Evolutionary conservation across 2,113 vertebrate species (phyloP).

Genomic region (Chaetura pelagica): DNA sequence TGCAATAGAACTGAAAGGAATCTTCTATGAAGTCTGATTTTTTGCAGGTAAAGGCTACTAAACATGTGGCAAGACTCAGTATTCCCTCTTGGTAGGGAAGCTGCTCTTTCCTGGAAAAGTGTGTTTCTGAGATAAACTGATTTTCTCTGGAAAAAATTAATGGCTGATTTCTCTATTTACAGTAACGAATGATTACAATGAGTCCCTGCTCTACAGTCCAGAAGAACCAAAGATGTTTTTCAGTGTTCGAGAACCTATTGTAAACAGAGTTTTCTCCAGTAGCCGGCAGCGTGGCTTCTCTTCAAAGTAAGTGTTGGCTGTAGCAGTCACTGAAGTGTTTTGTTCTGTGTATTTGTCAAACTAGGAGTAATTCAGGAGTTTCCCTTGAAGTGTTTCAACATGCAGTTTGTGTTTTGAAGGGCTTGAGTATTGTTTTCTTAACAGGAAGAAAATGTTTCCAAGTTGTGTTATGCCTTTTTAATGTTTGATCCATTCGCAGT

Average conservation of each 20-base stretch:
- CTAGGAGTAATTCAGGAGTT: background rate
- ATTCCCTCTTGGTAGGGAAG: background rate
- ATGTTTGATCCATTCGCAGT: background rate
- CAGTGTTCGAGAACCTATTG: constrained; percentile 95
- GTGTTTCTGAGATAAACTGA: background rate
- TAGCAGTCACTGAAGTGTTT: background rate
- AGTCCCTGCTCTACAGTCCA: constrained; percentile 90
- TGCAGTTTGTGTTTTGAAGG: background rate
- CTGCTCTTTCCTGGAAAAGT: background rate
- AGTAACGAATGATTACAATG: constrained; percentile 93
- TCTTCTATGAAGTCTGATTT: background rate
- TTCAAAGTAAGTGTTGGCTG: constrained; percentile 84
- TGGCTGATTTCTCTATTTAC: constrained; percentile 26
- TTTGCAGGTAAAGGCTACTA: background rate
- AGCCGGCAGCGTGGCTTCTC: constrained; percentile 92
- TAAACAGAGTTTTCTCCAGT: constrained; percentile 93
- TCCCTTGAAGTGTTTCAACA: background rate
- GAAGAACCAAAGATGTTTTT: constrained; percentile 92
- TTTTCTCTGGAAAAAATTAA: background rate
- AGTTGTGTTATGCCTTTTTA: background rate
- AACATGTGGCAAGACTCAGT: background rate
- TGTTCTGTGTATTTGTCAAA: background rate
- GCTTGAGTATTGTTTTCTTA: background rate
- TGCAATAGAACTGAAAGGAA: background rate
- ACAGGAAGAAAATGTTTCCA: background rate